A percentile compares a stretch with the other conserved stretches of the same genome.
phyloP scores from a whole-genome alignment of 2,888 invertebrate genomes.

The Phalera bucephala region DNA sequence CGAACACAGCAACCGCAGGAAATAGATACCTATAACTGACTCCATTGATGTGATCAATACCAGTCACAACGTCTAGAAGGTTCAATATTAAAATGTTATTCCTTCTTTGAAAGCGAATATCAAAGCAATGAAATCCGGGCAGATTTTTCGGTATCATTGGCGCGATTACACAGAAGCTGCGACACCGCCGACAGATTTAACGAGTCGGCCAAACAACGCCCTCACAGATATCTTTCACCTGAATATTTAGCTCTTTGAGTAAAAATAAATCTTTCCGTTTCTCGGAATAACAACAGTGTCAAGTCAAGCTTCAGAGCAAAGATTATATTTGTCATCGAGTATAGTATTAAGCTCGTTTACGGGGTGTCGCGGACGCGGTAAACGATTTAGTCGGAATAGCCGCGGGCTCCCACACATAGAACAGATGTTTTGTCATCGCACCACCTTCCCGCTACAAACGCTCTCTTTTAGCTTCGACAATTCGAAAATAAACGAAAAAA shows the following conservation, averaged over 20 bases:
- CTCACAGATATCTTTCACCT: slow-evolving; percentile 80
- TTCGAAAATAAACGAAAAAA: slow-evolving; percentile 59
- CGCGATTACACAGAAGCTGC: slow-evolving; percentile 80
- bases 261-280: slow-evolving; percentile 79
- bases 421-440: slow-evolving; percentile 73
- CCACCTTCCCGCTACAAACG: slow-evolving; percentile 52
- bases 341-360: slow-evolving; percentile 72
- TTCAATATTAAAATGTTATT: slow-evolving; percentile 64
- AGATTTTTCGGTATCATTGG: slow-evolving; percentile 70
- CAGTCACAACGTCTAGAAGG: slow-evolving; percentile 19
- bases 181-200: slow-evolving; percentile 71
- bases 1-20: neutral
- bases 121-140: slow-evolving; percentile 69
- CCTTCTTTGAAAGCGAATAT: slow-evolving; percentile 69
- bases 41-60: slow-evolving; percentile 6
- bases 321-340: slow-evolving; percentile 80
- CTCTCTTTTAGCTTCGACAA: slow-evolving; percentile 51
- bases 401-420: slow-evolving; percentile 50
- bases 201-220: slow-evolving; percentile 66
- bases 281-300: slow-evolving; percentile 79
- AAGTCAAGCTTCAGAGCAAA: slow-evolving; percentile 75
- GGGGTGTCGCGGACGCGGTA: slow-evolving; percentile 66
- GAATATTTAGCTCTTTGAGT: slow-evolving; percentile 80
- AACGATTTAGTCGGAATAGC: slow-evolving; percentile 64
- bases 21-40: slow-evolving; percentile 1